Evolutionary conservation across 2,797 vertebrate species (phyloP).

Genomic region (Alauda arvensis): DNA sequence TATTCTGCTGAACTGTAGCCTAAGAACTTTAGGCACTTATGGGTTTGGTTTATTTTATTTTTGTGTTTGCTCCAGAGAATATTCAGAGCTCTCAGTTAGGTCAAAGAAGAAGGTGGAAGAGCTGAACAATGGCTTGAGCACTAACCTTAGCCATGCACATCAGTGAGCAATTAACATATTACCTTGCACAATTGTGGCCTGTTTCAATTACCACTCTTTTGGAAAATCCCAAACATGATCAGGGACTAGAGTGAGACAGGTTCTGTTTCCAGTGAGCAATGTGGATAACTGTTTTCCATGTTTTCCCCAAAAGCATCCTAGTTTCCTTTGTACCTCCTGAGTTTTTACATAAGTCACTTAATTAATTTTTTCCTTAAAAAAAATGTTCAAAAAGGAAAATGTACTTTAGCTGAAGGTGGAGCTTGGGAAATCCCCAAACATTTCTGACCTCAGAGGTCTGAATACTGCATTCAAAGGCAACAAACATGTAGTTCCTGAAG

Average conservation of each 20-base stretch:
- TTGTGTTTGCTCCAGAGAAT: neutral
- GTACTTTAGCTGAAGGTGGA: neutral
- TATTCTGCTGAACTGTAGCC: neutral
- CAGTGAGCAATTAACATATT: neutral
- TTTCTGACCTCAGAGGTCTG: neutral
- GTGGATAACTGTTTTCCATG: neutral
- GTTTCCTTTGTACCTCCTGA: neutral
- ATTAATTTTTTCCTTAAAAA: neutral
- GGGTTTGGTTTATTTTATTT: neutral
- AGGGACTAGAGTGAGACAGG: neutral
- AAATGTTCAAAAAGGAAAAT: accelerated
- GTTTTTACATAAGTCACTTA: neutral
- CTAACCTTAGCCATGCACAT: accelerated
- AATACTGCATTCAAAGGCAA: neutral
- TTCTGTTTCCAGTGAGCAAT: neutral
- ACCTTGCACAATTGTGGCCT: neutral
- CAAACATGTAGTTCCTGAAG: neutral
- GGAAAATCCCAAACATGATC: neutral
- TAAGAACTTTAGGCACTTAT: neutral
- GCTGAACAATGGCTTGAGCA: neutral
- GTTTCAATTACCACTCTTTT: neutral
- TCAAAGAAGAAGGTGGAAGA: neutral
- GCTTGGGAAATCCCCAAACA: accelerated
- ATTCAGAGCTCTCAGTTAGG: neutral
- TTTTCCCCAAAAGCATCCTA: neutral